Conservation (phyloP, 2,797 vertebrate species). For the Numenius phaeopus region DNA sequence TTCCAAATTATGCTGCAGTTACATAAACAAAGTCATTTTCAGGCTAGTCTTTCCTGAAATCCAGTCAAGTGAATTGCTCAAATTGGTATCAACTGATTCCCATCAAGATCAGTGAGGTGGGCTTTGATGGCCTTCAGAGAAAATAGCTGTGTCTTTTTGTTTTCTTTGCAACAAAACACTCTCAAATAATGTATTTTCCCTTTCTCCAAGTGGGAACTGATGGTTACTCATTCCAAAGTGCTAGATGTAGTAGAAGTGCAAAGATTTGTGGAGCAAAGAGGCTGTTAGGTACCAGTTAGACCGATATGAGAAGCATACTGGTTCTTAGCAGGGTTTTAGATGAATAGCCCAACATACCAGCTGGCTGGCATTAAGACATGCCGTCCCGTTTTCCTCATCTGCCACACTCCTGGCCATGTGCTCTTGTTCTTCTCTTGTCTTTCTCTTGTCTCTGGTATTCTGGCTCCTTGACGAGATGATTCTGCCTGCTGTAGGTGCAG, state of each 20-base stretch:
- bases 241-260: neutral
- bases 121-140: neutral
- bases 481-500: neutral
- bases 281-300: neutral
- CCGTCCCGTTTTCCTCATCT: neutral
- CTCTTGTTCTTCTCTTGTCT: neutral
- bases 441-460: neutral
- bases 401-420: rapidly evolving
- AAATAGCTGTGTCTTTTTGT: neutral
- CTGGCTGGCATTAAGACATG: neutral
- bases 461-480: neutral
- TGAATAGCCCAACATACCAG: neutral
- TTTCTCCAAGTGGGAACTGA: neutral
- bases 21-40: neutral
- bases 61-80: neutral
- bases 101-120: neutral
- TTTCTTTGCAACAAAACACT: conserved; percentile 8
- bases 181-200: neutral
- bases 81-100: neutral
- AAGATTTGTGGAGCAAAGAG: neutral
- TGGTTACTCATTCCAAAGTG: neutral
- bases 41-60: neutral
- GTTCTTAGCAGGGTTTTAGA: neutral
- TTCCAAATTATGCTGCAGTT: neutral
- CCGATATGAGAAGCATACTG: neutral